A percentile compares a stretch with the other conserved stretches of the same genome.
These are phyloP conservation scores for Tor tambroides DNA, from an alignment of 2,113 vertebrate species.

Conservation along the genomic window DNA sequence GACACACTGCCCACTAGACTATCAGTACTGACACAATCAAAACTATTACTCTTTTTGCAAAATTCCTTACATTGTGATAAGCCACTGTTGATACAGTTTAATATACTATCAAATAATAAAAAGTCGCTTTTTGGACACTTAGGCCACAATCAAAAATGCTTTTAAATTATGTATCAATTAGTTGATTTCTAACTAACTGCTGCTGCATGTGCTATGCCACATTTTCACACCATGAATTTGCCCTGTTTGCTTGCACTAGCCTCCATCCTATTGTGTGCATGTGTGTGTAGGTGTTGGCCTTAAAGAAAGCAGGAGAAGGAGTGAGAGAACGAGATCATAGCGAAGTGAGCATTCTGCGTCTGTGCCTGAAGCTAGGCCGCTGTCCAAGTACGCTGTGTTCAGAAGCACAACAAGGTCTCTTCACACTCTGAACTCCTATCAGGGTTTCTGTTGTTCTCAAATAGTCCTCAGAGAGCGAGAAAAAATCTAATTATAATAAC, in stretches of 20 bases:
- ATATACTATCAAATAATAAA: too few species aligned
- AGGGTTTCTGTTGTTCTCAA: neutral
- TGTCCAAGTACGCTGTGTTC: conserved; percentile 25
- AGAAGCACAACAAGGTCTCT: conserved; percentile 19
- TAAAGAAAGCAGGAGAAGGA: conserved; percentile 11
- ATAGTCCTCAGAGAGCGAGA: neutral
- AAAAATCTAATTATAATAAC: neutral
- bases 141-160: neutral
- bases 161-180: neutral
- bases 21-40: neutral
- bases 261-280: neutral
- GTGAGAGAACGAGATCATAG: conserved; percentile 26
- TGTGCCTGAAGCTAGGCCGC: neutral
- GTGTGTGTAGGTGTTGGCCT: conserved; percentile 34
- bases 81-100: neutral
- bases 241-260: neutral
- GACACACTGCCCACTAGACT: too few species aligned
- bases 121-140: neutral
- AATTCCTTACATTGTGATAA: neutral
- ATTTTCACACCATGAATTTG: neutral
- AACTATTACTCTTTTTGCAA: neutral
- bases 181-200: neutral
- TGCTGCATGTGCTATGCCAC: neutral
- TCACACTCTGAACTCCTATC: conserved; percentile 23
- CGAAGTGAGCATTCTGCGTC: neutral